Evolutionary conservation across 2,888 invertebrate genomes (phyloP).

Genomic region (Drosophila koepferae): DNA sequence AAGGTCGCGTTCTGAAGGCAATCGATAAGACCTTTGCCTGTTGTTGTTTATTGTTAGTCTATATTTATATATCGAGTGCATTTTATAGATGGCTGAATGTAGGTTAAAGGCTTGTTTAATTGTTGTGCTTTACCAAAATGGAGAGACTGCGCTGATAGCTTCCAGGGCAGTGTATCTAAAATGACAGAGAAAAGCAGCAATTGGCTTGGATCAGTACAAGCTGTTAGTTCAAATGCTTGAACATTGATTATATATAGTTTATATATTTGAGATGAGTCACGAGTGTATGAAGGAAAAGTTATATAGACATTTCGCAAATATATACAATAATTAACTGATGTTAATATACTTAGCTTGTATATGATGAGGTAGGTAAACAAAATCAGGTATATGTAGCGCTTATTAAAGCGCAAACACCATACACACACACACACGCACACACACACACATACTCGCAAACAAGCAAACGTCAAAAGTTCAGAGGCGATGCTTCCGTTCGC

Average conservation of each 20-base stretch:
- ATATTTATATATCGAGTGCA: not conserved
- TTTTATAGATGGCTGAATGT: slow-evolving; percentile 1
- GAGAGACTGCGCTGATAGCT: slow-evolving; percentile 68
- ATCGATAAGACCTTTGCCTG: slow-evolving; percentile 59
- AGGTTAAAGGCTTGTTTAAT: slow-evolving; percentile 16
- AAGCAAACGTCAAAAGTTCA: slow-evolving; percentile 51
- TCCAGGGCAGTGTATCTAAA: slow-evolving; percentile 80
- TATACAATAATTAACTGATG: slow-evolving; percentile 16
- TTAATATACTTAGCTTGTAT: slow-evolving; percentile 9
- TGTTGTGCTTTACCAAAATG: slow-evolving; percentile 63
- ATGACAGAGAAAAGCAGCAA: slow-evolving; percentile 68
- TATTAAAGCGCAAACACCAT: slow-evolving; percentile 61
- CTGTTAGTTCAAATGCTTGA: slow-evolving; percentile 27
- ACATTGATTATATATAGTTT: slow-evolving; percentile 22
- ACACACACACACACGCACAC: slow-evolving; percentile 16
- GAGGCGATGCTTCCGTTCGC: slow-evolving; percentile 68
- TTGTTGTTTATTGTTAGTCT: slow-evolving; percentile 1
- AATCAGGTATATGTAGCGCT: slow-evolving; percentile 44
- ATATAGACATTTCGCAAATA: slow-evolving; percentile 4
- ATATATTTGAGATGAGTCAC: slow-evolving; percentile 1
- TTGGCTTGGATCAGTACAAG: slow-evolving; percentile 50
- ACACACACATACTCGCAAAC: slow-evolving; percentile 39
- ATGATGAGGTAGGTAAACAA: slow-evolving; percentile 51
- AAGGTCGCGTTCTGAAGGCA: slow-evolving; percentile 57
- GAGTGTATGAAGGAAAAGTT: not conserved